phyloP scores from a whole-genome alignment of 2,888 invertebrate genomes.

The Cylindroiulus punctatus region DNA sequence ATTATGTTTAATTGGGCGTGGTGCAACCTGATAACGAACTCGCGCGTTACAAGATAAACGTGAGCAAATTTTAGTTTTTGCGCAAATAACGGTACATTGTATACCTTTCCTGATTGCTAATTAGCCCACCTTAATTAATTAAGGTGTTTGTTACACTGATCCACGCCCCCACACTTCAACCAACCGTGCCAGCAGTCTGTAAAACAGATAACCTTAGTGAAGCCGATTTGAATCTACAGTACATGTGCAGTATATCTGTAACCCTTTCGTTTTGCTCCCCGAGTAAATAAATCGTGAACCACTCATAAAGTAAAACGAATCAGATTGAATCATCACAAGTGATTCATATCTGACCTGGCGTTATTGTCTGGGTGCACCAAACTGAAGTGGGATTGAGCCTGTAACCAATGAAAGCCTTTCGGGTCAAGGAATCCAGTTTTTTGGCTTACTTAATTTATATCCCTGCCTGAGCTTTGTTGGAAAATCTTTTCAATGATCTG shows the following conservation, averaged over 20 bases:
- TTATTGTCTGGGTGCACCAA: slow-evolving; percentile 3
- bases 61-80: background rate
- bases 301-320: slow-evolving; percentile 18
- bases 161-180: background rate
- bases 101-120: background rate
- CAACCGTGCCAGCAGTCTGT: background rate
- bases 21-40: background rate
- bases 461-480: slow-evolving; percentile 4
- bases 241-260: no score
- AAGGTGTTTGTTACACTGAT: background rate
- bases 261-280: background rate
- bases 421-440: slow-evolving; percentile 18
- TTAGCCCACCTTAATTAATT: slow-evolving; percentile 18
- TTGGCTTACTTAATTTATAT: slow-evolving; percentile 10
- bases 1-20: background rate
- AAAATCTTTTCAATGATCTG: slow-evolving; percentile 11
- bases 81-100: background rate
- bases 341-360: slow-evolving; percentile 7
- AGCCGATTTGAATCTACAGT: background rate
- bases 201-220: background rate
- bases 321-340: background rate
- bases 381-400: slow-evolving; percentile 10
- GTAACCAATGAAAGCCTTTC: background rate
- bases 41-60: background rate
- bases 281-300: slow-evolving; percentile 18